Evolutionary conservation across 2,888 invertebrate species (phyloP).

Genomic region (Cheilosia urbana): DNA sequence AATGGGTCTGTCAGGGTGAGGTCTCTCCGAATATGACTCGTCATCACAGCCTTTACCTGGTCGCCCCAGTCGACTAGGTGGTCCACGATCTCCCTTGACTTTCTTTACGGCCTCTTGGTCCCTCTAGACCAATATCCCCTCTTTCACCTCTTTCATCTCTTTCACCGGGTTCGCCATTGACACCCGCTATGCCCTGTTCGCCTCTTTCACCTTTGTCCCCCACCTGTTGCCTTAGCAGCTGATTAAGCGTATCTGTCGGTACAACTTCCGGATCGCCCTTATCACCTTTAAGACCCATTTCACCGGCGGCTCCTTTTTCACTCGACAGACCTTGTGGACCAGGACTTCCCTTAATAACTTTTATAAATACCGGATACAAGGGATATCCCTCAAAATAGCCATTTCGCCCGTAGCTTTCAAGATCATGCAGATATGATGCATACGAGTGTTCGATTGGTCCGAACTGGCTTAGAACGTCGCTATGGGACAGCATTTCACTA

Average conservation of each 20-base stretch:
- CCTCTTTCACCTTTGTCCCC: constrained; percentile 11
- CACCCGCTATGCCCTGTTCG: neutral
- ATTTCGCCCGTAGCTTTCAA: constrained; percentile 9
- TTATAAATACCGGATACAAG: constrained; percentile 32
- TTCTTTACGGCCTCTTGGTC: constrained; percentile 38
- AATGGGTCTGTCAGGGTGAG: neutral
- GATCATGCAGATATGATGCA: neutral
- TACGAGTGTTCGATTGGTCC: neutral
- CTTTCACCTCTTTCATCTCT: constrained; percentile 30
- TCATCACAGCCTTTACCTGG: constrained; percentile 12
- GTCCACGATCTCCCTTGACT: constrained; percentile 31
- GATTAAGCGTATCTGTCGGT: constrained; percentile 1
- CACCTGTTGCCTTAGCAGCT: neutral
- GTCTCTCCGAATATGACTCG: neutral
- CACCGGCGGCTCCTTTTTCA: neutral
- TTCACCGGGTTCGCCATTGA: neutral
- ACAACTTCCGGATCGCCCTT: constrained; percentile 48
- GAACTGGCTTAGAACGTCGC: neutral
- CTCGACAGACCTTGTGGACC: constrained; percentile 29
- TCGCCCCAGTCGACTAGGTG: constrained; percentile 5
- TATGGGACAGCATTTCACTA: neutral
- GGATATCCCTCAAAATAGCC: constrained; percentile 20
- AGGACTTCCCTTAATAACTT: constrained; percentile 38
- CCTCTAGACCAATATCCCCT: neutral
- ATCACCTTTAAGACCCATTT: constrained; percentile 28